Evolutionary conservation across 1,140 invertebrate genomes (phyloP), one percentile per base, ranked within the genome.

Genomic region (Hypothenemus hampei): DNA sequence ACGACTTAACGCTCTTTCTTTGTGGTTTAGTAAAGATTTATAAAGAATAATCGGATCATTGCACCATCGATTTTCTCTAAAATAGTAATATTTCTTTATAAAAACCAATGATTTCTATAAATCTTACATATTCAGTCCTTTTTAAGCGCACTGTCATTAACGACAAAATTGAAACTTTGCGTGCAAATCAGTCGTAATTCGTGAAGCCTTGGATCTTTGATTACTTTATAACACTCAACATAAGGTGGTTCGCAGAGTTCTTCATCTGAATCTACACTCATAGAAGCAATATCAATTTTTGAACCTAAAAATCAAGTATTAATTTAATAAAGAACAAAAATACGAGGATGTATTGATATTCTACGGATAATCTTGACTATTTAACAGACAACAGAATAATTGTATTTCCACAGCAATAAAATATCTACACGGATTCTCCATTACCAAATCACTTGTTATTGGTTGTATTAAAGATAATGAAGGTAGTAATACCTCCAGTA

Each of bases 1-100:
- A n/a, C 77, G 69, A 24, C 67, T 73, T 64, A 74, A 66, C 1
- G 77, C 77, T 53, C 76, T 67, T 11, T 65, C 57, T 37, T 77
- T 76, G 39, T 79, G 77, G 22, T 65, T 62, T 23, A 68, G 52
- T 60, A 79, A 66, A 4, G 76, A 72, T 18, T 57, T 58, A 21
- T 60, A 48, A 4, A 71, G 11, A 1, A 63, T 31, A 7, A 43
- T 7, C 0, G 63, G 61, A 22, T 72, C 63, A 15, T 62, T 65
- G 33, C 50, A 58, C 67, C 67, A 70, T 20, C 63, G 64, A 29
- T 63, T 60, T n/a, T 54, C 57, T 6, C 35, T 20, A 7, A 43
- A 7, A 10, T 43, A 21, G 18, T 43, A 46, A 29, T n/a, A 6
- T 15, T 13, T 8, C n/a, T 22, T 41, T 8, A 67, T n/a, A n/a